A percentile compares a stretch with the other conserved stretches of the same genome.
These are phyloP conservation scores for Amblyteles armatorius DNA, from an alignment of 2,888 invertebrate species.

Conservation along the genomic window DNA sequence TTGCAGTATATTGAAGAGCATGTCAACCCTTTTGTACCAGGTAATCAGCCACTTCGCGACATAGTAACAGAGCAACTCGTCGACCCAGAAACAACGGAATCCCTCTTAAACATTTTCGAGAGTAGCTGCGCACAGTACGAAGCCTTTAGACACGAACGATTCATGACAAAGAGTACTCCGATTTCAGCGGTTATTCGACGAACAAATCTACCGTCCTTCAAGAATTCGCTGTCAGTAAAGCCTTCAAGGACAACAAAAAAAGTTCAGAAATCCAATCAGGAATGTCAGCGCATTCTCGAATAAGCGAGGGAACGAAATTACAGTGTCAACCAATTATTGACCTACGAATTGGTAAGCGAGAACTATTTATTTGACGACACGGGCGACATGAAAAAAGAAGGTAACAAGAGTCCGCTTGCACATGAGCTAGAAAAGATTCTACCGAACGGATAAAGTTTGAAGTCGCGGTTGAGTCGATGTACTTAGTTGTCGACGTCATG, in stretches of 20 bases:
- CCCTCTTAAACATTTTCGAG: slow-evolving; percentile 33
- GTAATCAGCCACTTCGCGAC: not conserved
- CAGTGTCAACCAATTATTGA: slow-evolving; percentile 11
- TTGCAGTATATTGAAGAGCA: not conserved
- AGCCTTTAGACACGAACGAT: slow-evolving; percentile 24
- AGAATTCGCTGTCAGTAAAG: not conserved
- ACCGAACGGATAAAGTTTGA: not conserved
- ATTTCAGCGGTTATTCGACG: slow-evolving; percentile 7
- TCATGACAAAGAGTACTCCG: slow-evolving; percentile 13
- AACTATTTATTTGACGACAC: slow-evolving; percentile 26
- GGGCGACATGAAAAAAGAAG: slow-evolving; percentile 25
- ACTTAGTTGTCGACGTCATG: too few species aligned
- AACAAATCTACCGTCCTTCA: slow-evolving; percentile 22
- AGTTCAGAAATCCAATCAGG: not conserved
- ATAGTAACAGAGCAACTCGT: not conserved
- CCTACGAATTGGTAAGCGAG: slow-evolving; percentile 33
- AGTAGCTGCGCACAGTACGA: slow-evolving; percentile 6
- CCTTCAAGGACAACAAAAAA: not conserved
- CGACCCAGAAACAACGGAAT: slow-evolving; percentile 1
- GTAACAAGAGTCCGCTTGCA: not conserved
- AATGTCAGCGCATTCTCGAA: slow-evolving; percentile 32
- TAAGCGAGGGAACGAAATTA: slow-evolving; percentile 36
- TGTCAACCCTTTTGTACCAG: not conserved
- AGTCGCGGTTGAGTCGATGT: not conserved
- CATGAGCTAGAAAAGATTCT: slow-evolving; percentile 1